Evolutionary conservation across 2,888 invertebrate species (phyloP), one percentile per base, ranked within the genome.

Genomic region (Caenorhabditis becei): DNA sequence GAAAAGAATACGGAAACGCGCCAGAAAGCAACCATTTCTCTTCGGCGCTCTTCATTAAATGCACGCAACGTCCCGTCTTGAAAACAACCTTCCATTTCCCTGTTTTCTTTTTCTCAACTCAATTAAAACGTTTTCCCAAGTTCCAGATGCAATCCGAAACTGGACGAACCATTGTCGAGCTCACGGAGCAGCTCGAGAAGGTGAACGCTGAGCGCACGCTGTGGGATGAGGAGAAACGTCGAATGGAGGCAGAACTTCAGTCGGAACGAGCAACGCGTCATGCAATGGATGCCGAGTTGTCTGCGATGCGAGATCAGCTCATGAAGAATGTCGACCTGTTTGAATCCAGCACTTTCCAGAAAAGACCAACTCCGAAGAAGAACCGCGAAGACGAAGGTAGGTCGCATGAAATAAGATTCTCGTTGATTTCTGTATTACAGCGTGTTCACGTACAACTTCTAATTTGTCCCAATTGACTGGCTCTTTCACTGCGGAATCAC

Each of bases 231-330:
- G 79, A 79, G 51, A 51, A 65, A 11, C 41, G 37, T 10, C 65
- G 59, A 28, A 63, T 80, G 70, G 66, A 74, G 26, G 74, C 56
- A 0, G 67, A 77, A 41, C 35, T 79, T 49, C 58, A 72, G 11
- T 20, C 59, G 14, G 88, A 88, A 79, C 51, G 75, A 47, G 20
- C 67, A 18, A 71, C 65, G n/a, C 70, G 86, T 10, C 71, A 70
- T 26, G 78, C 70, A 18, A 77, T 85, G 26, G 88, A 89, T 51
- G 53, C 71, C 10, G 86, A 88, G 65, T 62, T 85, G 32, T 49
- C 65, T 0, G 84, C 85, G 59, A 88, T 89, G 89, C 58, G 87
- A 23, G 88, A 88, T 28, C 89, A 89, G 54, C 82, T 89, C 49
- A 70, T 88, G 62, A 78, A 81, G 28, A 89, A 89, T 28, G 89